phyloP scores from a whole-genome alignment of 2,113 vertebrate genomes.

The Pachypanchax playfairii region DNA sequence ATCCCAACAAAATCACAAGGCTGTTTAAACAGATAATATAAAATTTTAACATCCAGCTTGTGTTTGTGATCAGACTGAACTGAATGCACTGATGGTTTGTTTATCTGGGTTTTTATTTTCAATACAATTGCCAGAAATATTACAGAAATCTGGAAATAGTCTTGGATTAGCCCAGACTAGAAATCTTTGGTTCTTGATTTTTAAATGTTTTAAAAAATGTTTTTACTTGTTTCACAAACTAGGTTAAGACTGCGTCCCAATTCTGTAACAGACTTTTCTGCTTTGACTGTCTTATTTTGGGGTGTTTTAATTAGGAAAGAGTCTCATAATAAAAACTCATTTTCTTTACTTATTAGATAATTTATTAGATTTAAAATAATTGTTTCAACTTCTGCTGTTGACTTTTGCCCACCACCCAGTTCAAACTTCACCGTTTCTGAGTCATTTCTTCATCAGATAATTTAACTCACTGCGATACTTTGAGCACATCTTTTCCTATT shows the following conservation, averaged over 20 bases:
- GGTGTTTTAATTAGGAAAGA: not conserved
- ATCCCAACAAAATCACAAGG: slow-evolving; percentile 15
- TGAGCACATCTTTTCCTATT: too few species aligned
- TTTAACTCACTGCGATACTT: not conserved
- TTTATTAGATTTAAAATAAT: too few species aligned
- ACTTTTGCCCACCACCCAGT: not conserved
- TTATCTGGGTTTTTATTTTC: not conserved
- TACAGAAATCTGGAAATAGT: too few species aligned
- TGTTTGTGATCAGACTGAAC: slow-evolving; percentile 29
- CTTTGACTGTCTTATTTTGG: not conserved
- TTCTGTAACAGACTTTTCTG: not conserved
- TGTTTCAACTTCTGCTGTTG: not conserved
- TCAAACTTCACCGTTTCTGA: not conserved
- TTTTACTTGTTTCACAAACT: not conserved
- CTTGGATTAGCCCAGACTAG: too few species aligned
- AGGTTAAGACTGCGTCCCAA: not conserved
- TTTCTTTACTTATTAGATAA: too few species aligned
- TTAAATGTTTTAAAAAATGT: not conserved
- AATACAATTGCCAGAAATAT: not conserved
- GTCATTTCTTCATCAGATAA: not conserved
- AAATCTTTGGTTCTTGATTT: not conserved
- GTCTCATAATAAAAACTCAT: too few species aligned
- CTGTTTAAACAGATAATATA: slow-evolving; percentile 11
- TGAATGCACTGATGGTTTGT: not conserved
- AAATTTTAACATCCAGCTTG: slow-evolving; percentile 36